A percentile compares a stretch with the other conserved stretches of the same genome.
Evolutionary conservation across 2,888 invertebrate species (phyloP).

Genomic region (Agapostemon virescens): DNA sequence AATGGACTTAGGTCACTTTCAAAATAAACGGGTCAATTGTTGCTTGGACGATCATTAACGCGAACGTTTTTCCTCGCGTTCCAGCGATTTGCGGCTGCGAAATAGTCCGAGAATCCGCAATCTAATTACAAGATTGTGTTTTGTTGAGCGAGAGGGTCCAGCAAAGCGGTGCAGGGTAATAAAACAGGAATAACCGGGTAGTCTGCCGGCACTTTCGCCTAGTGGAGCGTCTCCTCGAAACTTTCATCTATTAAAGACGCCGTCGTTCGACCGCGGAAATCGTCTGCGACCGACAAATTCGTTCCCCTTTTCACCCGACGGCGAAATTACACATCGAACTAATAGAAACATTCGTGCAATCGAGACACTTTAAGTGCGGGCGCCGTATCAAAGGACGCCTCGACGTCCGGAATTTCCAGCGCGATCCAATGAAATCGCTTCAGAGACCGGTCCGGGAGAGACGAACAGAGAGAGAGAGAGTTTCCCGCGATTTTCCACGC

Average conservation of each 20-base stretch:
- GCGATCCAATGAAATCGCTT: slow-evolving; percentile 18
- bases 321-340: slow-evolving; percentile 6
- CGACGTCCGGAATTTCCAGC: slow-evolving; percentile 6
- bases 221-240: background rate
- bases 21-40: too few relatives aligned
- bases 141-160: background rate
- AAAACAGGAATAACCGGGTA: background rate
- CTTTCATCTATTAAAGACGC: background rate
- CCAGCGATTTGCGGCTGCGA: background rate
- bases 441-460: background rate
- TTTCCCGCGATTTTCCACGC: slow-evolving; percentile 11
- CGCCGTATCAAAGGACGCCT: slow-evolving; percentile 11
- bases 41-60: background rate
- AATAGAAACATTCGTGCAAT: slow-evolving; percentile 28
- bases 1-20: too few relatives aligned
- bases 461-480: background rate
- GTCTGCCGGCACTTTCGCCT: background rate
- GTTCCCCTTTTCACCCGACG: background rate
- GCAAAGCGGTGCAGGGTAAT: background rate
- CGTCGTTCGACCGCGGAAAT: slow-evolving; percentile 2
- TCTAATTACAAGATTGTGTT: slow-evolving; percentile 5
- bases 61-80: background rate
- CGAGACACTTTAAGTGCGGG: slow-evolving; percentile 8
- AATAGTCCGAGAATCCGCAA: background rate
- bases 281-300: background rate